Evolutionary conservation across 1,140 invertebrate species (phyloP).

Genomic region (Neelides sp.): DNA sequence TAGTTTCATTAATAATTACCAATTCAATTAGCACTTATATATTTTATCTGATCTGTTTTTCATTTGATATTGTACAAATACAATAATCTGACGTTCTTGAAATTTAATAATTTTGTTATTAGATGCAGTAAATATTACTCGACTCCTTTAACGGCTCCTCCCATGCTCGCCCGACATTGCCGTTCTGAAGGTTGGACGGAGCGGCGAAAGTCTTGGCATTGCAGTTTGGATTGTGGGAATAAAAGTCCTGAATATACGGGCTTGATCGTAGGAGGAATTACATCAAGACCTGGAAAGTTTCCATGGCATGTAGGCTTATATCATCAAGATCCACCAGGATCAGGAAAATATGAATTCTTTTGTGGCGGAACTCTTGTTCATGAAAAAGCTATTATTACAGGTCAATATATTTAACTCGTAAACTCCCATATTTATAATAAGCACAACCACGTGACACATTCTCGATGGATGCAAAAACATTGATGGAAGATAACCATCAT

Average conservation of each 20-base stretch:
- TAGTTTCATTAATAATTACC: too few species aligned
- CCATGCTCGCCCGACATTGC: neutral
- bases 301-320: constrained; percentile 16
- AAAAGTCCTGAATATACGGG: constrained; percentile 2
- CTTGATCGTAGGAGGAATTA: constrained; percentile 11
- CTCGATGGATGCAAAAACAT: too few species aligned
- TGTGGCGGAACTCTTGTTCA: constrained; percentile 12
- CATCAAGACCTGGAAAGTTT: constrained; percentile 7
- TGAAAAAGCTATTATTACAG: constrained; percentile 8
- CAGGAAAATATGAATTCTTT: constrained; percentile 11
- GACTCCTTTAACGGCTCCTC: constrained; percentile 5
- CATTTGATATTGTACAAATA: too few species aligned
- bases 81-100: too few species aligned
- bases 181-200: constrained; percentile 9
- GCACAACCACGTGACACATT: too few species aligned
- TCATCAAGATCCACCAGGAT: constrained; percentile 15
- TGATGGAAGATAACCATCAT: too few species aligned
- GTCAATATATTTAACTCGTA: too few species aligned
- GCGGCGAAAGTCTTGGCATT: neutral
- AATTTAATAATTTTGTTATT: neutral
- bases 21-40: too few species aligned
- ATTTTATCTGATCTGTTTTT: too few species aligned
- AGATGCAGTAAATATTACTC: constrained; percentile 14
- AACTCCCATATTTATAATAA: too few species aligned
- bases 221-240: constrained; percentile 18